Conservation (phyloP, 2,888 invertebrate species). For the Idaea straminata region DNA sequence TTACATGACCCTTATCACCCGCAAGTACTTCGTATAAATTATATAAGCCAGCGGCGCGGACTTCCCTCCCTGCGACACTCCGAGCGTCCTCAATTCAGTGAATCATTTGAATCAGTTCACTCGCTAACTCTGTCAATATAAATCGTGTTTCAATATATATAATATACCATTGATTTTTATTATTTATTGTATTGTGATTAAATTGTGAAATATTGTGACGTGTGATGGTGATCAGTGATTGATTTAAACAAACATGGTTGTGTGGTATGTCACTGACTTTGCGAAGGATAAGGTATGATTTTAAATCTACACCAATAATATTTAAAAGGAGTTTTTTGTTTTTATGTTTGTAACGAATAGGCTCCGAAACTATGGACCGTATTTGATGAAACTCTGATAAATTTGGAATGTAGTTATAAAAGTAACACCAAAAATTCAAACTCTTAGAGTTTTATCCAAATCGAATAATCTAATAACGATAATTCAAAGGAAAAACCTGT, state of each 20-base stretch:
- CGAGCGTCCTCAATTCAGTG: background rate
- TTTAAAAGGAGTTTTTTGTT: background rate
- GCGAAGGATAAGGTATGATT: conserved; percentile 42
- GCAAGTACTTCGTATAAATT: background rate
- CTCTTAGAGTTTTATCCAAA: no score
- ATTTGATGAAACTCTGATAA: no score
- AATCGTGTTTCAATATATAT: background rate
- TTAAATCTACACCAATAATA: background rate
- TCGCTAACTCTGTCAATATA: background rate
- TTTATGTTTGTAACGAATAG: conserved; percentile 2
- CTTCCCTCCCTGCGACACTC: background rate
- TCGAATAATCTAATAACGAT: no score
- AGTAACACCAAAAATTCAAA: no score
- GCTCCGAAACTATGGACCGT: no score
- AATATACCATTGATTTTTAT: background rate
- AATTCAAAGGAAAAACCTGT: no score
- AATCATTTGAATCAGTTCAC: background rate
- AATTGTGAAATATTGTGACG: background rate
- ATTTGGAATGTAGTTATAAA: no score
- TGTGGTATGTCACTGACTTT: conserved; percentile 50
- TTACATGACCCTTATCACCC: background rate
- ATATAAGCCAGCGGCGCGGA: background rate
- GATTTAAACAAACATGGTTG: conserved; percentile 45
- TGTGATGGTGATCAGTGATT: conserved; percentile 14
- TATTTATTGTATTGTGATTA: conserved; percentile 5